Conservation (phyloP, 2,113 vertebrate species). For the Dermatemys mawii region DNA sequence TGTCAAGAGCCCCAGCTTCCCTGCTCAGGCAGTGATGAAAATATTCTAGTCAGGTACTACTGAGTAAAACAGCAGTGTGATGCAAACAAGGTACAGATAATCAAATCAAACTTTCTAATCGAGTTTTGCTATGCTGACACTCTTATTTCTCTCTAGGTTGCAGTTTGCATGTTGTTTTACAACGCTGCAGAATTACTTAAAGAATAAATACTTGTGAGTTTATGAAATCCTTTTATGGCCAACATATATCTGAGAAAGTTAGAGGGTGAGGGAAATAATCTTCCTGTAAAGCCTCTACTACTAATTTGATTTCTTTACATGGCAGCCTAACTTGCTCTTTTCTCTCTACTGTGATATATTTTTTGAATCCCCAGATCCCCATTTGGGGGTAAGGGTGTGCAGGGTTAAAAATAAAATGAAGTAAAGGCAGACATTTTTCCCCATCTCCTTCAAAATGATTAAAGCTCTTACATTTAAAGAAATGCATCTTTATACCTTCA, state of each 20-base stretch:
- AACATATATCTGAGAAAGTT: slow-evolving; percentile 17
- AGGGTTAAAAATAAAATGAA: slow-evolving; percentile 7
- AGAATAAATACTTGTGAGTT: slow-evolving; percentile 68
- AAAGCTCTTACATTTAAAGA: not conserved
- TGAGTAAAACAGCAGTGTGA: slow-evolving; percentile 51
- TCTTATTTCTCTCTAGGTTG: slow-evolving; percentile 63
- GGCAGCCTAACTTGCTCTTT: not conserved
- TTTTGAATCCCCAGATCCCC: not conserved
- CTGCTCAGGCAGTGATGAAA: not conserved
- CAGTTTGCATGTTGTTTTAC: slow-evolving; percentile 68
- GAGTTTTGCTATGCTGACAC: slow-evolving; percentile 70
- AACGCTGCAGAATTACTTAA: slow-evolving; percentile 71
- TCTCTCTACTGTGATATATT: not conserved
- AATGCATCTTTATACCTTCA: not conserved
- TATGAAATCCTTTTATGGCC: slow-evolving; percentile 36
- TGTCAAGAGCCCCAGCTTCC: slow-evolving; percentile 5
- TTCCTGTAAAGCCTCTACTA: not conserved
- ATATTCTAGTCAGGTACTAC: slow-evolving; percentile 60
- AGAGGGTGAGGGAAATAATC: slow-evolving; percentile 14
- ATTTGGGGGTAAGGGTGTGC: not conserved
- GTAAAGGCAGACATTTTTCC: not conserved
- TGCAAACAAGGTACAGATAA: slow-evolving; percentile 72
- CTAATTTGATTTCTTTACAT: slow-evolving; percentile 35
- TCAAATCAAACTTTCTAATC: slow-evolving; percentile 73
- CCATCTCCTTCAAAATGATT: not conserved